Evolutionary conservation across 2,113 vertebrate genomes (phyloP), one percentile per base, ranked within the genome.

Genomic region (Empidonax alnorum): DNA sequence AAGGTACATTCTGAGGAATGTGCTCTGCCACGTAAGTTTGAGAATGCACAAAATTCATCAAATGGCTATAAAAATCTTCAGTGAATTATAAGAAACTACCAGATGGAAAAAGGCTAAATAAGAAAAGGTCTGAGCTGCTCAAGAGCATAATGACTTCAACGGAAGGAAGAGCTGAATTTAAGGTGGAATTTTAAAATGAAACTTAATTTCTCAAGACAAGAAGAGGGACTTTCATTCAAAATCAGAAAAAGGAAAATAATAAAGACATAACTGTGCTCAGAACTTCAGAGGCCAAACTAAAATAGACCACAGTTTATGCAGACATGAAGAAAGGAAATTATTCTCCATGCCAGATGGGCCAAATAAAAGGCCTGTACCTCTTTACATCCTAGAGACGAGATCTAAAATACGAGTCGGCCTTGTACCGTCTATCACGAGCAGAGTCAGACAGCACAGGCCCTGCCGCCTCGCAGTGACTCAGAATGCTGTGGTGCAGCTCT

Each of bases 21-120:
- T 41, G 41, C 84, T 94, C 91, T 84, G 87, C 37, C 66, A 82
- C 25, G 0, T 21, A 74, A 90, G 65, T 83, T 84, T 0, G 0
- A 93, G 53, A 89, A 96, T 30, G 56, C 73, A 67, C 52, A 80
- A 86, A 89, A 94, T 74, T 94, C 72, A 88, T 93, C 90, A 93
- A 92, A 90, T 12, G 47, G 56, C 83, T 87, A 86, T 78, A 89
- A 94, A 93, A 94, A 86, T 65, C 90, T 74, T 81, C 65, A 75
- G 33, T 74, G 90, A 83, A 90, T 95, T 94, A 78, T 80, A 92
- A 94, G 94, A 93, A 94, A 52, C 52, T 72, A 84, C 61, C 79
- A 87, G 65, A 92, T 77, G 68, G 90, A 72, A 92, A 96, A 94
- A 93, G 37, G 41, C 76, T 92, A 92, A 44, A 84, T 66, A 83